phyloP scores from a whole-genome alignment of 2,113 vertebrate genomes.

The Nesogale talazaci region DNA sequence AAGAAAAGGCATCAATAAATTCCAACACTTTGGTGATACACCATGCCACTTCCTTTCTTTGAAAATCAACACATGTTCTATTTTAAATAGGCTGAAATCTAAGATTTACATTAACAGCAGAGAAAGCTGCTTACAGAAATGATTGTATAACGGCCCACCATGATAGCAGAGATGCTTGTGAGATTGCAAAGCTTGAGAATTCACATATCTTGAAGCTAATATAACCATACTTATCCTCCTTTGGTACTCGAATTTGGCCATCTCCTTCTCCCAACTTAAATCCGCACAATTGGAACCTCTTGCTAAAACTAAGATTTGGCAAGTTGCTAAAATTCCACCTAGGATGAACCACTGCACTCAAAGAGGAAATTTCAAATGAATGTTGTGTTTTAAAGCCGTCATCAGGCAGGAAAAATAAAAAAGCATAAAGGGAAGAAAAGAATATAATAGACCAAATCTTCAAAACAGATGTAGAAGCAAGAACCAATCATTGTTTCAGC shows the following conservation, averaged over 20 bases:
- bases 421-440: not conserved
- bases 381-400: not conserved
- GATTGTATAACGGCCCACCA: not conserved
- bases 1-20: constrained; percentile 23
- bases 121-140: not conserved
- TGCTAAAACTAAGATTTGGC: constrained; percentile 74
- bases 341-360: constrained; percentile 1
- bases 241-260: constrained; percentile 45
- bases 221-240: constrained; percentile 37
- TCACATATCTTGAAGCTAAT: constrained; percentile 67
- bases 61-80: not conserved
- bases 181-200: constrained; percentile 42
- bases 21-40: not conserved
- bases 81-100: constrained; percentile 12
- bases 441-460: constrained; percentile 31
- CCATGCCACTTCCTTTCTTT: not conserved
- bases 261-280: constrained; percentile 31
- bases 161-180: not conserved
- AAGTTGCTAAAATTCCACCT: constrained; percentile 65
- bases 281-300: constrained; percentile 76
- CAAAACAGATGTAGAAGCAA: constrained; percentile 54
- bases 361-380: constrained; percentile 54
- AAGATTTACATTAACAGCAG: not conserved
- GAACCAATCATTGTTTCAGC: constrained; percentile 1
- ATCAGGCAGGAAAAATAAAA: not conserved